These are phyloP conservation scores for Rhagonycha lutea DNA, from an alignment of 2,888 invertebrate genomes.

Conservation along the genomic window DNA sequence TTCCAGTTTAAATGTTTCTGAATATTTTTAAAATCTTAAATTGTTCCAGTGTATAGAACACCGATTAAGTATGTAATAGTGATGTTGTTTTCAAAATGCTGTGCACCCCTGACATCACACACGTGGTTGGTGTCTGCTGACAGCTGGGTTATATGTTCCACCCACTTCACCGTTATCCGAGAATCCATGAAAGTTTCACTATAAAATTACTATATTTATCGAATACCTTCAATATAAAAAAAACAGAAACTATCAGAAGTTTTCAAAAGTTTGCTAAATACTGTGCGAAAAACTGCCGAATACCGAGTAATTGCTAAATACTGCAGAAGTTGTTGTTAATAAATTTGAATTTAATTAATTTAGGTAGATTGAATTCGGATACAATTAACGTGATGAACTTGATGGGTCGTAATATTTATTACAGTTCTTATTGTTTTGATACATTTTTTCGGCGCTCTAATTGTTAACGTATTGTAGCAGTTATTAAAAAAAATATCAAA, in stretches of 20 bases:
- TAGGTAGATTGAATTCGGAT: too few relatives aligned
- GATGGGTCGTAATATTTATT: too few relatives aligned
- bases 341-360: too few relatives aligned
- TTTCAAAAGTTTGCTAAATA: background rate
- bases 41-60: background rate
- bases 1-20: background rate
- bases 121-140: constrained; percentile 41
- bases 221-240: constrained; percentile 1
- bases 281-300: background rate
- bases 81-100: background rate
- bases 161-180: constrained; percentile 37
- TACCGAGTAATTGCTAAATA: background rate
- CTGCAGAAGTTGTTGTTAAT: too few relatives aligned
- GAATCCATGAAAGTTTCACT: constrained; percentile 33
- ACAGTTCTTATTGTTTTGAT: too few relatives aligned
- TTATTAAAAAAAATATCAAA: too few relatives aligned
- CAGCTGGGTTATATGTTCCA: constrained; percentile 38
- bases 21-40: background rate
- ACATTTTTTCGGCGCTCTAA: too few relatives aligned
- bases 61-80: background rate
- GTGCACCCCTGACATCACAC: constrained; percentile 32
- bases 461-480: too few relatives aligned
- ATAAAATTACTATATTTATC: constrained; percentile 34
- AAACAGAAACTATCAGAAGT: background rate
- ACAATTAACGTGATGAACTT: too few relatives aligned